phyloP scores from a whole-genome alignment of 2,797 vertebrate genomes.

The Lutra lutra region DNA sequence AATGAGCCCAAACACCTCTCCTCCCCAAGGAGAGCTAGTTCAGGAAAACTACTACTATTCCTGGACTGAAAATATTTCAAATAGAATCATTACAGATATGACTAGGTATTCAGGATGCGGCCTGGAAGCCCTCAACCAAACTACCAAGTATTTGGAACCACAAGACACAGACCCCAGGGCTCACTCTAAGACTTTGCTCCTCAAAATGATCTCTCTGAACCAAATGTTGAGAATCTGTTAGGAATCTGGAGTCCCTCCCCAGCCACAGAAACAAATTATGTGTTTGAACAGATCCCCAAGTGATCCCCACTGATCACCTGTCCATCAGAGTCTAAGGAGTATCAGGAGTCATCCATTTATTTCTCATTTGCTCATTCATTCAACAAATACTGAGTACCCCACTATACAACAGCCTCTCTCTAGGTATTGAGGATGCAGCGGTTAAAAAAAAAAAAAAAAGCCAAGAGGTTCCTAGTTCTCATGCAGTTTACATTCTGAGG shows the following conservation, averaged over 20 bases:
- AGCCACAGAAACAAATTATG: background rate
- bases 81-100: conserved; percentile 33
- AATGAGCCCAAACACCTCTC: conserved; percentile 52
- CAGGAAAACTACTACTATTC: conserved; percentile 52
- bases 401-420: background rate
- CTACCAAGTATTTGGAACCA: conserved; percentile 4
- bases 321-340: background rate
- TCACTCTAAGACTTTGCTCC: background rate
- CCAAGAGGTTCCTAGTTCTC: background rate
- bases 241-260: background rate
- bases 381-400: background rate
- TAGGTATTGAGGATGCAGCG: background rate
- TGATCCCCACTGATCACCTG: background rate
- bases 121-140: conserved; percentile 3
- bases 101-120: background rate
- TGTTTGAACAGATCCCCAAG: background rate
- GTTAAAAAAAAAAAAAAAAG: background rate
- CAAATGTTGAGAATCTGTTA: background rate
- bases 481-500: background rate
- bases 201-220: background rate
- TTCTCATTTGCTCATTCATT: background rate
- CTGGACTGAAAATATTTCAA: conserved; percentile 53
- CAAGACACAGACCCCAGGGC: background rate
- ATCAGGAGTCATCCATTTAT: background rate
- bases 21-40: conserved; percentile 43